Evolutionary conservation across 2,113 vertebrate genomes (phyloP).

Genomic region (Scomber japonicus): DNA sequence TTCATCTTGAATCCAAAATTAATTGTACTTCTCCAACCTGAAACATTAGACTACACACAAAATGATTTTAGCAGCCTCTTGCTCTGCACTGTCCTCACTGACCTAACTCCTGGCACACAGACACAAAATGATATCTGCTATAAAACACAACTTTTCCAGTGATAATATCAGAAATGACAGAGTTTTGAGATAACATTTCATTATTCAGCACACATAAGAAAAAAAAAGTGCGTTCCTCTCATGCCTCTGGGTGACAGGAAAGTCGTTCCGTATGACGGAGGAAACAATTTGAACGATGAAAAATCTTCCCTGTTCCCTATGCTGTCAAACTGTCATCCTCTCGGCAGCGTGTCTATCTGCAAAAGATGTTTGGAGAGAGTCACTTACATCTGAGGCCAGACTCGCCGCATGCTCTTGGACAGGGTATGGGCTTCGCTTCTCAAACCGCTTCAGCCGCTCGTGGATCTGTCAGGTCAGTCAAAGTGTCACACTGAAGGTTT

Average conservation of each 20-base stretch:
- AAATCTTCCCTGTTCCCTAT: conserved; percentile 9
- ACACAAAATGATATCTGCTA: conserved; percentile 43
- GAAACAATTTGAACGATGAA: conserved; percentile 39
- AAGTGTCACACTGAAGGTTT: conserved; percentile 28
- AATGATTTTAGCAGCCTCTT: conserved; percentile 67
- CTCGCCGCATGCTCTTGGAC: conserved; percentile 54
- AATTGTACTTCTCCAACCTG: conserved; percentile 60
- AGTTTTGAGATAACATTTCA: conserved; percentile 30
- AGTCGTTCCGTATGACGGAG: conserved; percentile 31
- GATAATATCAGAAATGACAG: conserved; percentile 2
- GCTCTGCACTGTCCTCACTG: conserved; percentile 52
- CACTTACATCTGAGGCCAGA: conserved; percentile 77
- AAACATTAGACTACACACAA: conserved; percentile 67
- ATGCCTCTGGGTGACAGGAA: conserved; percentile 43
- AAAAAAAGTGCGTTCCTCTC: not conserved
- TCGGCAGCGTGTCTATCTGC: conserved; percentile 28
- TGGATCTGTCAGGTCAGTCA: conserved; percentile 76
- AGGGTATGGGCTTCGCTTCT: conserved; percentile 65
- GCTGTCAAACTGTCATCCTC: conserved; percentile 48
- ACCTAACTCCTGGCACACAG: conserved; percentile 41
- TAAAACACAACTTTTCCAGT: conserved; percentile 12
- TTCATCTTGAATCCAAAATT: conserved; percentile 71
- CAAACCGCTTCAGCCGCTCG: conserved; percentile 79
- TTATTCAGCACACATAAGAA: not conserved
- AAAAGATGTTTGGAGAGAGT: conserved; percentile 54